These are phyloP conservation scores for Ficedula albicollis DNA, from an alignment of 2,797 vertebrate genomes.

Conservation along the genomic window DNA sequence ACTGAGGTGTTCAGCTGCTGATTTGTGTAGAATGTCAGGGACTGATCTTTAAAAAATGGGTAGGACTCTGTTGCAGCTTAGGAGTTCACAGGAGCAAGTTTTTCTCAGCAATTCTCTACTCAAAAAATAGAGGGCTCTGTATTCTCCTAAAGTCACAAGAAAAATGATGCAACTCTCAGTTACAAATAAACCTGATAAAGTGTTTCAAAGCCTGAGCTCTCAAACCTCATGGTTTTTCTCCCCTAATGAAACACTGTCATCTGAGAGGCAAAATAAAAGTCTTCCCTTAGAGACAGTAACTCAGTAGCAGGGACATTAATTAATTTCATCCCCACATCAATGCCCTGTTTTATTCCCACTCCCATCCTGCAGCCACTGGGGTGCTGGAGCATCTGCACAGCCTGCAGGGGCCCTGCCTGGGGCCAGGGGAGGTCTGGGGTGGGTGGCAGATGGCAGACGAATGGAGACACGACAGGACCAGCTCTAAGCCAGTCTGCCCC, in stretches of 20 bases:
- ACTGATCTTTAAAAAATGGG: not conserved
- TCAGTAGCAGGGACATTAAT: conserved; percentile 50
- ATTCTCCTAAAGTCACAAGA: not conserved
- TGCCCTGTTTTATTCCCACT: conserved; percentile 54
- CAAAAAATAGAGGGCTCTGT: not conserved
- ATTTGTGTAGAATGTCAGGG: not conserved
- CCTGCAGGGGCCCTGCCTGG: not conserved
- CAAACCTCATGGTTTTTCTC: not conserved
- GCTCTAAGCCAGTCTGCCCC: not conserved
- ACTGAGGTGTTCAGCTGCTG: not conserved
- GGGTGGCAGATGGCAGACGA: conserved; percentile 43
- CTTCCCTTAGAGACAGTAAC: conserved; percentile 36
- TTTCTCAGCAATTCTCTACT: not conserved
- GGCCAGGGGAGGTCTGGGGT: conserved; percentile 20
- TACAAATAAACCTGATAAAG: conserved; percentile 5
- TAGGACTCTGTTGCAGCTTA: not conserved
- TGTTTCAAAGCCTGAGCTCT: not conserved
- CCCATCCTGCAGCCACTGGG: conserved; percentile 38
- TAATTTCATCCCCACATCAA: conserved; percentile 58
- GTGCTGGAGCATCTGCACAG: conserved; percentile 44
- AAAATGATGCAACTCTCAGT: not conserved
- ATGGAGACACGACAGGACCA: not conserved
- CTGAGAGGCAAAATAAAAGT: conserved; percentile 24
- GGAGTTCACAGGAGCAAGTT: not conserved
- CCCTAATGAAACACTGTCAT: conserved; percentile 19